These are phyloP conservation scores for Erithacus rubecula DNA, from an alignment of 2,797 vertebrate genomes.

Conservation along the genomic window DNA sequence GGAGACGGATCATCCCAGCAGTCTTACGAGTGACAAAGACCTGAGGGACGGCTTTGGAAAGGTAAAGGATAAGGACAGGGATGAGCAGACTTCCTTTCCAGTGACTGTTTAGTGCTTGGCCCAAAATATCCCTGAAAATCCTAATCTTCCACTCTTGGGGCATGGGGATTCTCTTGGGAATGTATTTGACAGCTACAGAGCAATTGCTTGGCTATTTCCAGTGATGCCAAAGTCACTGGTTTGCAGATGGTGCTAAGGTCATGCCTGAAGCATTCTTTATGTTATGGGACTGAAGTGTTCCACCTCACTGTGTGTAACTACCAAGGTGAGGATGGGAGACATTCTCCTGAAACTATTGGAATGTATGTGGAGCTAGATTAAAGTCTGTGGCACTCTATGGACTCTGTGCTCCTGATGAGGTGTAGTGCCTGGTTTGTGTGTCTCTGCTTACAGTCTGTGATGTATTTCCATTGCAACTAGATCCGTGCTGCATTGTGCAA, in stretches of 20 bases:
- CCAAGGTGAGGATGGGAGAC: neutral
- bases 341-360: neutral
- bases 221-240: too few relatives aligned
- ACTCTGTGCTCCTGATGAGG: neutral
- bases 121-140: too few relatives aligned
- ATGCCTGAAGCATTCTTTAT: neutral
- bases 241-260: too few relatives aligned
- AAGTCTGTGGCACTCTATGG: neutral
- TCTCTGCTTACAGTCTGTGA: neutral
- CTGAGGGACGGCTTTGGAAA: too few relatives aligned
- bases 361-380: neutral
- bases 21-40: too few relatives aligned
- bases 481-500: slow-evolving; percentile 57
- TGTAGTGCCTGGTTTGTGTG: neutral
- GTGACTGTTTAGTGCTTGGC: too few relatives aligned
- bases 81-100: too few relatives aligned
- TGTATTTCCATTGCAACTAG: slow-evolving; percentile 54
- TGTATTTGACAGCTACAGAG: too few relatives aligned
- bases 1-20: too few relatives aligned
- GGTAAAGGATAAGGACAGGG: too few relatives aligned
- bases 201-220: too few relatives aligned
- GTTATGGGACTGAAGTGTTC: neutral
- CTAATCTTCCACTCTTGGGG: neutral
- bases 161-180: too few relatives aligned
- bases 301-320: neutral